phyloP scores from a whole-genome alignment of 2,888 invertebrate genomes.

The Lycocerus yunnanus region DNA sequence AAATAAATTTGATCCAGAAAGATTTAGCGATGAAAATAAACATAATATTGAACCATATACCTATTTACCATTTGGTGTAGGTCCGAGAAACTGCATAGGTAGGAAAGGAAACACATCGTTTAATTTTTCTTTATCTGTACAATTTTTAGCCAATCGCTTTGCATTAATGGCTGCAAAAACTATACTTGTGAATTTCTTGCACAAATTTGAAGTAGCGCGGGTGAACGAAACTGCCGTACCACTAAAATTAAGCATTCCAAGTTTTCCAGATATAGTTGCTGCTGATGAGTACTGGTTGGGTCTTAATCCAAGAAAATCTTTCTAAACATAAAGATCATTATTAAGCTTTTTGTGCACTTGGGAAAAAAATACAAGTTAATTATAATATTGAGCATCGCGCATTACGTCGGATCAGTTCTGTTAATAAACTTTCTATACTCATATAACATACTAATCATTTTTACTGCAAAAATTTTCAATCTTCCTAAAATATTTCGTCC shows the following conservation, averaged over 20 bases:
- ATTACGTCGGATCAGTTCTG: too few species aligned
- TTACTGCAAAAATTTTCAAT: too few species aligned
- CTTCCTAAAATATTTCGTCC: too few species aligned
- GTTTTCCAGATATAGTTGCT: constrained; percentile 33
- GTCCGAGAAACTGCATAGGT: constrained; percentile 61
- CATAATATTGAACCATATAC: constrained; percentile 55
- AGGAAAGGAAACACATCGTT: background rate
- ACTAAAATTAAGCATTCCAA: constrained; percentile 31
- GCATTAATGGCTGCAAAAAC: constrained; percentile 30
- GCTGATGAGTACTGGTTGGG: constrained; percentile 42
- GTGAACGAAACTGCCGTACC: constrained; percentile 41
- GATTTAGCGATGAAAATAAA: constrained; percentile 60
- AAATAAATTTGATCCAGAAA: constrained; percentile 46
- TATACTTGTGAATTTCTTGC: constrained; percentile 38
- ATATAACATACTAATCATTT: too few species aligned
- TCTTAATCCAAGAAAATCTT: constrained; percentile 26
- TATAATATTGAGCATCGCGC: too few species aligned
- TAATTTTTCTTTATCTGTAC: background rate
- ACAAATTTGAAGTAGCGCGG: constrained; percentile 40
- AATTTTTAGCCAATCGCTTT: constrained; percentile 37
- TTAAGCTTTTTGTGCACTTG: too few species aligned
- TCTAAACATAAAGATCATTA: background rate
- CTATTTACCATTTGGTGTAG: constrained; percentile 53
- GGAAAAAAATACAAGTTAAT: too few species aligned
- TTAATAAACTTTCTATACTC: too few species aligned